Base-by-base conservation (phyloP, 2,113 vertebrate genomes). In the Loxodonta africana region DNA sequence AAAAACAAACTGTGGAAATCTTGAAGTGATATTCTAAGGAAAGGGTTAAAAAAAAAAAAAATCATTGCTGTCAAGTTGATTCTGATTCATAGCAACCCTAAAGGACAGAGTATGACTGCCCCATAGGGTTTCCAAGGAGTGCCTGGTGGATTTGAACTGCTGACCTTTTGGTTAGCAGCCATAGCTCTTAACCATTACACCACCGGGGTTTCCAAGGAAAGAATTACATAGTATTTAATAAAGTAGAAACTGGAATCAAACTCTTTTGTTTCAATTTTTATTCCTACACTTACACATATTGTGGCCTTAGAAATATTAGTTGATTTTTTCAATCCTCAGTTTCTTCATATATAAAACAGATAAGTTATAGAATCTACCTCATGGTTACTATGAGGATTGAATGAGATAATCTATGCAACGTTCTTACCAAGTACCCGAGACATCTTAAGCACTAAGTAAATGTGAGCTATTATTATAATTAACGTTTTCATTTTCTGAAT, bases 401-500 rank as follows among this genome's bases (percentile, higher is more conserved):
- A 37, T 15, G 26, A 83, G 7, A 67, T 67, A 93, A 53, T 37
- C 17, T n/a, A 69, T 78, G 21, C 41, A 85, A 77, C 76, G 1
- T 25, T 89, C 21, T 73, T 86, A 67, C 30, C 12, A 89, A 53
- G 44, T 85, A 63, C 6, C 10, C 23, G 5, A 88, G 53, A 88
- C 15, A 60, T 73, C 20, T 81, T 18, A 78, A 78, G 17, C 44
- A 86, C 33, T 86, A 62, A 86, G 71, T 62, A 48, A 73, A 57
- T 88, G 17, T 87, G 12, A 53, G 17, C 15, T 88, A 28, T 62
- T 82, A 57, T 80, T 69, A 57, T 23, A 57, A 69, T 1, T 86
- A 88, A 81, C 2, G 74, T 41, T 89, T 94, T 92, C 67, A 80
- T 81, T 95, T 92, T 91, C 46, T 86, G 48, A 81, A 51, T 89